phyloP scores from a whole-genome alignment of 1,140 invertebrate species.

The Chironomus striatipennis region DNA sequence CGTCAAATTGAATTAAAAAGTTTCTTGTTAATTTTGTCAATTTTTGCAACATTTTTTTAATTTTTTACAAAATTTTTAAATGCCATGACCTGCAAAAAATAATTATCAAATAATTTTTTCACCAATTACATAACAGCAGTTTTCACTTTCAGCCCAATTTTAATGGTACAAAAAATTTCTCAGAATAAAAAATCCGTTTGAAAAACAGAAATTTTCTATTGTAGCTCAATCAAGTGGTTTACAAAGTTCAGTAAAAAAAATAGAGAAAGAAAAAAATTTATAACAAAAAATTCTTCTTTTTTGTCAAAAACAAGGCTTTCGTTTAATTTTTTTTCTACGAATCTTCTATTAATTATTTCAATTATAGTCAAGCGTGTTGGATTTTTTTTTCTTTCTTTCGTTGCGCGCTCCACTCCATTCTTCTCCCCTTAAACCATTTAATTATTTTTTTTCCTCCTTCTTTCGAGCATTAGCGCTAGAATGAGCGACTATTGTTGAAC shows the following conservation, averaged over 20 bases:
- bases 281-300: neutral
- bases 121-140: no score
- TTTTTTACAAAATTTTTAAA: no score
- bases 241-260: neutral
- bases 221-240: neutral
- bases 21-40: no score
- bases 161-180: no score
- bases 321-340: neutral
- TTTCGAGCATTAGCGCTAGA: neutral
- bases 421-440: constrained; percentile 11
- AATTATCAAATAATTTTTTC: no score
- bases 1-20: no score
- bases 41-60: no score
- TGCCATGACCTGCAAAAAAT: no score
- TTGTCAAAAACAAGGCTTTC: neutral
- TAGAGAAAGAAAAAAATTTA: no score
- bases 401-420: neutral
- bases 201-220: neutral
- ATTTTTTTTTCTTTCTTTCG: neutral
- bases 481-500: neutral
- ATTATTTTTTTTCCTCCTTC: constrained; percentile 2
- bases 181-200: no score
- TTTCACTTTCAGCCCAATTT: no score
- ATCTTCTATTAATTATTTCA: constrained; percentile 21
- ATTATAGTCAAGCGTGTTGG: constrained; percentile 12